Evolutionary conservation across 1,140 invertebrate genomes (phyloP).

Genomic region (Zaprionus ghesquierei): DNA sequence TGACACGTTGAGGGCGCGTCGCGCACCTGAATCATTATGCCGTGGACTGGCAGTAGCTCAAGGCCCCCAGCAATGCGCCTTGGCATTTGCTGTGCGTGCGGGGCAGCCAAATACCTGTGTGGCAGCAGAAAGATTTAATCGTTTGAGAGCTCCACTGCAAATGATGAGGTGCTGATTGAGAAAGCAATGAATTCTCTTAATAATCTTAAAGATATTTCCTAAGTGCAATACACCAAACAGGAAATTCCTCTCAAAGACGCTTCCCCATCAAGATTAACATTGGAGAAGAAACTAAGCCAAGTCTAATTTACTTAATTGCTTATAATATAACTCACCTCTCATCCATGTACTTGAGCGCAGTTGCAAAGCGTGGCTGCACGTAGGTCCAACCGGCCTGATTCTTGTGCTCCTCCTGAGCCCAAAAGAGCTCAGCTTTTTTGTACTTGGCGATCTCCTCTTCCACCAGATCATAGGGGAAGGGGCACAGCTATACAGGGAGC

Average conservation of each 20-base stretch:
- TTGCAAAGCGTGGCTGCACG: constrained; percentile 95
- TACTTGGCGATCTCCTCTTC: constrained; percentile 95
- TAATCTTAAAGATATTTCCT: no score
- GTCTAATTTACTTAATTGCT: no score
- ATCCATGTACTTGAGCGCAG: constrained; percentile 84
- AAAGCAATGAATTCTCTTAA: background rate
- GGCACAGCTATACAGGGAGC: constrained; percentile 88
- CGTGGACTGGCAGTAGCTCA: constrained; percentile 48
- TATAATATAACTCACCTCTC: constrained; percentile 57
- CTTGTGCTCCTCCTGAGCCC: constrained; percentile 99
- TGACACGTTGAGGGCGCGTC: constrained; percentile 65
- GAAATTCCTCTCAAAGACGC: no score
- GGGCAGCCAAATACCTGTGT: constrained; percentile 2
- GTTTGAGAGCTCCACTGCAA: background rate
- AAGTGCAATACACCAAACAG: no score
- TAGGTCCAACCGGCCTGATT: constrained; percentile 98
- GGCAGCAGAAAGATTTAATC: background rate
- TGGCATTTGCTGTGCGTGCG: constrained; percentile 55
- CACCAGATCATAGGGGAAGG: constrained; percentile 98
- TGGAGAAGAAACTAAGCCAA: no score
- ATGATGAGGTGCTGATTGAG: background rate
- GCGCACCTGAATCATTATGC: constrained; percentile 63
- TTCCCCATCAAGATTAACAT: no score
- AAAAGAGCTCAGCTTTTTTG: constrained; percentile 93
- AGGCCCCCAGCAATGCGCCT: constrained; percentile 57